Conservation (phyloP, 2,888 invertebrate genomes). For the Autographa pulchrina region DNA sequence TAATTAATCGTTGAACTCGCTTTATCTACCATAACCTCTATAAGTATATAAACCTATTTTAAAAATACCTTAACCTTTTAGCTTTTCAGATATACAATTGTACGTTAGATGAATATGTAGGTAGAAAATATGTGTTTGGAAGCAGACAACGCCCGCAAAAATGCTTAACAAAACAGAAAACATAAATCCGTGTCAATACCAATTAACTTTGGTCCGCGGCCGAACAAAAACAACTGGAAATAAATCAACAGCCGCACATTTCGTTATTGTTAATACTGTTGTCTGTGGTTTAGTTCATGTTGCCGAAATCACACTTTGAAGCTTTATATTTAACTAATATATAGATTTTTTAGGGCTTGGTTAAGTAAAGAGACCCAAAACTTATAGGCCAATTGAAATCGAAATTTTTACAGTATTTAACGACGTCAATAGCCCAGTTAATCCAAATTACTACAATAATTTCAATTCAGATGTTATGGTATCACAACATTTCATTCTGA, state of each 20-base stretch:
- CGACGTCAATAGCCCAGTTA: no score
- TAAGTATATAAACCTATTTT: not conserved
- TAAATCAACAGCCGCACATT: conserved; percentile 56
- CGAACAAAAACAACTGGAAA: conserved; percentile 56
- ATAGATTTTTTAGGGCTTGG: no score
- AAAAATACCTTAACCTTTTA: not conserved
- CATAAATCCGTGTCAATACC: conserved; percentile 78
- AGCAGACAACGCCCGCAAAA: conserved; percentile 46
- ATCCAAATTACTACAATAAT: no score
- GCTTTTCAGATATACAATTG: no score
- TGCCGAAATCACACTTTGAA: conserved; percentile 15
- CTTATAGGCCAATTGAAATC: no score
- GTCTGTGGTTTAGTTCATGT: conserved; percentile 40
- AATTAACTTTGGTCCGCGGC: conserved; percentile 70
- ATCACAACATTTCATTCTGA: no score
- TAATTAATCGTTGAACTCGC: not conserved
- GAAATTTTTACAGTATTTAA: no score
- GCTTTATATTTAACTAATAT: no score
- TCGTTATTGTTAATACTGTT: conserved; percentile 54
- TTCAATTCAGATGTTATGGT: no score
- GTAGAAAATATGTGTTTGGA: not conserved
- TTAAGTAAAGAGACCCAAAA: no score
- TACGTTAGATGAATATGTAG: not conserved
- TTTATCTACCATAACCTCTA: not conserved
- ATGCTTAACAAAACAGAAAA: conserved; percentile 64